These are phyloP conservation scores for Cantharis rustica DNA, from an alignment of 2,888 invertebrate species.

Conservation along the genomic window DNA sequence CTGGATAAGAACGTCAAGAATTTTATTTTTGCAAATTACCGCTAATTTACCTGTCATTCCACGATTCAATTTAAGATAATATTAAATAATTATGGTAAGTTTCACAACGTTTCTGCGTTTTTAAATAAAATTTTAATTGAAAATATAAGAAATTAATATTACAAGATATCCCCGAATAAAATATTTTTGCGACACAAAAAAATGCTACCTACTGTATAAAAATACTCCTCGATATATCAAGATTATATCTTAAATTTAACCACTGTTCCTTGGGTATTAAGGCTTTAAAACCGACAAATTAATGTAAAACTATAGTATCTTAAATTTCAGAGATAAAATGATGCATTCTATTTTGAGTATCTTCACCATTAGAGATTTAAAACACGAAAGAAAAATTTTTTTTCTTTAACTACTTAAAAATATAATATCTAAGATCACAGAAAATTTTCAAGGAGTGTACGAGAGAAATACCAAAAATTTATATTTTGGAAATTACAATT, in stretches of 20 bases:
- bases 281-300: not conserved
- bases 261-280: not conserved
- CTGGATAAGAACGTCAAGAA: not conserved
- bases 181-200: not conserved
- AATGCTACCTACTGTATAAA: not conserved
- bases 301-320: not conserved
- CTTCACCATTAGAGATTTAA: no score
- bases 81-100: not conserved
- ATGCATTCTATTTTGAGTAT: no score
- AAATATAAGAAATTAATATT: not conserved
- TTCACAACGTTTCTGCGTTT: not conserved
- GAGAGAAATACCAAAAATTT: no score
- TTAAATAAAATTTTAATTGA: not conserved
- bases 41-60: not conserved
- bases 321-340: not conserved
- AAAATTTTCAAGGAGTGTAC: no score
- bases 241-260: not conserved
- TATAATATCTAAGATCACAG: no score
- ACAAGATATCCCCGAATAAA: not conserved
- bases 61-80: not conserved
- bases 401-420: no score
- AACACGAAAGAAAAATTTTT: no score
- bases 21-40: not conserved
- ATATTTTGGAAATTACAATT: no score
- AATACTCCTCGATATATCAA: not conserved